Evolutionary conservation across 2,888 invertebrate species (phyloP), one percentile per base, ranked within the genome.

Genomic region (Tiliacea citrago): DNA sequence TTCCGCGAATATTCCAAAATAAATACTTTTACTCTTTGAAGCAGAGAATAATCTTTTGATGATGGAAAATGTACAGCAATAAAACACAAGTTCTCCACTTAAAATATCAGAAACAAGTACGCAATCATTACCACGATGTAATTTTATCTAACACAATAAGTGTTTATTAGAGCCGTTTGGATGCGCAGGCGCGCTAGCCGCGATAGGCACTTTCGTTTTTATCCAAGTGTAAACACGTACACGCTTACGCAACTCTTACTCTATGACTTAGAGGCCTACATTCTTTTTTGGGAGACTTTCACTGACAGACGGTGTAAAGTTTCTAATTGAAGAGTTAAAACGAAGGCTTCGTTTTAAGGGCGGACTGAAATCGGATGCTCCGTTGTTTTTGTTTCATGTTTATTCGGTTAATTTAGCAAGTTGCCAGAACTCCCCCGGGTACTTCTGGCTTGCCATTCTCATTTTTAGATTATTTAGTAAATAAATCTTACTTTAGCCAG

Each of bases 131-230:
- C 24, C n/a, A 51, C 71, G 60, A 73, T 69, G 69, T 75, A 82
- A 75, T 76, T n/a, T 61, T 69, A 85, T 85, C 69, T 81, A 74
- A 82, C 77, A 77, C 75, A 81, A 76, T 77, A 82, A 77, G 79
- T 84, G 75, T 79, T 75, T 75, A 68, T 68, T 78, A 75, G 78
- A 75, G 68, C 82, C 83, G 76, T 88, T 88, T 77, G 80, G 83
- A 87, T 88, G 88, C 86, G 86, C 84, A 79, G 57, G 78, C 86
- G 75, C 80, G 81, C 66, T 74, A 75, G 69, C 73, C 74, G 75
- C 80, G 81, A 63, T 74, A 75, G 69, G 73, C 74, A 86, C 88
- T 88, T 88, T 87, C 88, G 82, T 84, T 87, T 88, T 84, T 78
- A 79, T 79, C 71, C 75, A 70, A 76, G 73, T 79, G 79, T 76